Evolutionary conservation across 2,113 vertebrate genomes (phyloP), one percentile per base, ranked within the genome.

Genomic region (Tachuris rubrigastra): DNA sequence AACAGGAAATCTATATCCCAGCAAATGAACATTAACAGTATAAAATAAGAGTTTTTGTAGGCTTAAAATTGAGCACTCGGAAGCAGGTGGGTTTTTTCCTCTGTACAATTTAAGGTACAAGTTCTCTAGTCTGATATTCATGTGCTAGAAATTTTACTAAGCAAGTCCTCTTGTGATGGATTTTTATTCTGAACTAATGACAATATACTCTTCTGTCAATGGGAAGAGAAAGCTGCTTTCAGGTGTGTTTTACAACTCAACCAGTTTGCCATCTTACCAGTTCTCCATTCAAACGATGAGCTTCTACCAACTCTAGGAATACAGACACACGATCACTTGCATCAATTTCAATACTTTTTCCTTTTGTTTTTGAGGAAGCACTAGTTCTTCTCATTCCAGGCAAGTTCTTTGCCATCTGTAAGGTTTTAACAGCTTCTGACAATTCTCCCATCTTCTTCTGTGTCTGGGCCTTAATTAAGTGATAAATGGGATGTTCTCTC

Each of bases 401-500:
- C 72, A 99, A 98, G 97, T 97, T 99, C 98, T 98, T 99, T 95
- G 99, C 99, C 98, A 99, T 99, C 91, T 99, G 99, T 87, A 99
- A 97, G 6, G 99, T 99, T 97, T 99, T 99, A 96, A 99, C 98
- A 85, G 99, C 99, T 96, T 99, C 99, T 76, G 98, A 91, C 87
- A 99, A 88, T 85, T 99, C 98, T 44, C 99, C 99, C 97, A 97
- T 97, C 97, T 99, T 99, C 98, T 99, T 99, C 89, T 99, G 98
- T 10, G 98, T 98, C 97, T 99, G 99, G 55, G 99, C 99, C 97
- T 99, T 99, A 91, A 99, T 99, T 96, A 99, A 98, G 95, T 99
- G 99, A 98, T 99, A 99, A 71, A 99, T 55, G 59, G 99, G 99
- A 95, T 98, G 98, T 56, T 99, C 99, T 90, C 98, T 98, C 85